These are phyloP conservation scores for Enteromius unitaeniatus DNA, from an alignment of 2,797 vertebrate species.

Conservation along the genomic window DNA sequence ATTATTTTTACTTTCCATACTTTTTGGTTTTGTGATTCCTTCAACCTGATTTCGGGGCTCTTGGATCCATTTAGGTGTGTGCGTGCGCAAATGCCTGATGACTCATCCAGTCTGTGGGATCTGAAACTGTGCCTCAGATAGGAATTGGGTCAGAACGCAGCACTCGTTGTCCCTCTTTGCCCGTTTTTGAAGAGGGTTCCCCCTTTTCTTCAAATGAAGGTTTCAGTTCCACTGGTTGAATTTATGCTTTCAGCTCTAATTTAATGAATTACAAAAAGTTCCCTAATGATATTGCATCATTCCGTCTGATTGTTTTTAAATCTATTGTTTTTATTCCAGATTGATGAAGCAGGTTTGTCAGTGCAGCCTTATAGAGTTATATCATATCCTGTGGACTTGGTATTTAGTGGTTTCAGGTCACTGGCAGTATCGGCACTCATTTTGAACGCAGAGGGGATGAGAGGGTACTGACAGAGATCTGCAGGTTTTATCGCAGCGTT, in stretches of 20 bases:
- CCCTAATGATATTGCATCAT: neutral
- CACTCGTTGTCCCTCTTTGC: neutral
- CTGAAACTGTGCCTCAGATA: slow-evolving; percentile 50
- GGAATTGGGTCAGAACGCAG: slow-evolving; percentile 54
- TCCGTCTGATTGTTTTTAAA: slow-evolving; percentile 5
- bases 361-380: slow-evolving; percentile 41
- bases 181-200: slow-evolving; percentile 36
- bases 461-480: slow-evolving; percentile 1
- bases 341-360: slow-evolving; percentile 38
- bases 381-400: slow-evolving; percentile 51
- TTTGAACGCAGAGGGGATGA: neutral
- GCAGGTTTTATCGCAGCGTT: slow-evolving; percentile 30
- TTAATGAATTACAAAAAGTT: neutral
- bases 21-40: slow-evolving; percentile 28
- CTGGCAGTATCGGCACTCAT: slow-evolving; percentile 25
- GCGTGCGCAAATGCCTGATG: slow-evolving; percentile 37
- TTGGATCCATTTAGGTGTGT: slow-evolving; percentile 1
- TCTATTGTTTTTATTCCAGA: slow-evolving; percentile 14
- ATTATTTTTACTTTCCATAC: neutral
- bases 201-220: slow-evolving; percentile 5
- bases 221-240: slow-evolving; percentile 31
- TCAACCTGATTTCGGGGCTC: neutral
- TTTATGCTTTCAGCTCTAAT: slow-evolving; percentile 28
- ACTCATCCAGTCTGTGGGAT: slow-evolving; percentile 59
- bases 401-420: slow-evolving; percentile 49